Percentiles rank a stretch among this genome's conserved stretches.
Evolutionary conservation across 2,113 vertebrate genomes (phyloP).

Genomic region (Cochlearius cochlearius): DNA sequence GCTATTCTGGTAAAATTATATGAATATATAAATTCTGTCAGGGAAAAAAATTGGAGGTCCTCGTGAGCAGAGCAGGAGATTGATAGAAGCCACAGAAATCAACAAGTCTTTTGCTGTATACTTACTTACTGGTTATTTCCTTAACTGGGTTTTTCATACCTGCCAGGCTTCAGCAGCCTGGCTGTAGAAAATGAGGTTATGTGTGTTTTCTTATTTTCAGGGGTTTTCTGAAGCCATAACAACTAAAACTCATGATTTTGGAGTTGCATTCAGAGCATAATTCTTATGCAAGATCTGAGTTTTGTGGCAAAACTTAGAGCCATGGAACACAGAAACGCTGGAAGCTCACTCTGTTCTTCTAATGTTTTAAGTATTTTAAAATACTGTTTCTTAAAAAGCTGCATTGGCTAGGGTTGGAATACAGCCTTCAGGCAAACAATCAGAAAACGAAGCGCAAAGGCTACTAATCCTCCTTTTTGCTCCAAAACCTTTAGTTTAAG

Average conservation of each 20-base stretch:
- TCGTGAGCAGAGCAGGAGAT: neutral
- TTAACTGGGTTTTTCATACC: neutral
- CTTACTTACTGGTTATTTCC: neutral
- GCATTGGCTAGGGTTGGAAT: neutral
- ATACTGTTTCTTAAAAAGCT: neutral
- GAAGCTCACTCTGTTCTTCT: neutral
- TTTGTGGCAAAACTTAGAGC: neutral
- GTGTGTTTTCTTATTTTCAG: neutral
- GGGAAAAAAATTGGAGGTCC: neutral
- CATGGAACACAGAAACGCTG: neutral
- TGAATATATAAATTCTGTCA: neutral
- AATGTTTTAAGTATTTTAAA: neutral
- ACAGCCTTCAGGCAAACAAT: neutral
- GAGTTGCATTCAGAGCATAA: neutral
- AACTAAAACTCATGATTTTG: neutral
- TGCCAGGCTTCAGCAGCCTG: neutral
- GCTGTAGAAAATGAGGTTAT: neutral
- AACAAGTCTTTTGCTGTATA: neutral
- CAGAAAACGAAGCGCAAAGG: neutral
- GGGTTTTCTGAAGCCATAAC: neutral
- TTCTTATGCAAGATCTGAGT: neutral
- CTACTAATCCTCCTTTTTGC: neutral
- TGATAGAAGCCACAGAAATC: neutral
- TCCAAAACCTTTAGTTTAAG: neutral
- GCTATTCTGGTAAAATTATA: neutral